Evolutionary conservation across 2,888 invertebrate genomes (phyloP), one percentile per base, ranked within the genome.

Genomic region (Apamea anceps): DNA sequence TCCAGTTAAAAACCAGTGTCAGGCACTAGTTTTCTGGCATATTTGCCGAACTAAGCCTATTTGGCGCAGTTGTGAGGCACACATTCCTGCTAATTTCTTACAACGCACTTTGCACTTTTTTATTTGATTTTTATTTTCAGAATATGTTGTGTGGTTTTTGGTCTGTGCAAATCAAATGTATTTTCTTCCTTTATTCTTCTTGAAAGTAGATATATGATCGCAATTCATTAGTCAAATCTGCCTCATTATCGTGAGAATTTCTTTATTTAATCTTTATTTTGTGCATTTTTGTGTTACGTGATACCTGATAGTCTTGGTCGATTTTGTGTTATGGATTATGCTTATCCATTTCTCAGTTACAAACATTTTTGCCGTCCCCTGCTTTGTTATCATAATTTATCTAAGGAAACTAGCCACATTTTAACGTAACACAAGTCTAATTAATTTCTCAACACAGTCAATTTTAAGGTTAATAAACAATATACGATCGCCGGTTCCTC

Each of bases 401-500:
- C 48, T 66, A 28, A 25, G 4, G 10, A 18, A 13, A 12, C 32
- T 32, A 60, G 1, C 12, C 25, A 1, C 6, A 21, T 45, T 37
- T 76, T n/a, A 66, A 48, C 21, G 42, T 12, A 54, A 54, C 25
- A 75, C 37, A 72, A 42, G 37, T 21, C 28, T 71, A 73, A 67
- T 77, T 77, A 71, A 81, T 87, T 80, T 68, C 77, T 68, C 66
- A 85, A 82, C 65, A 70, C 68, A 80, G 75, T 57, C 70, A 70
- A 80, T 76, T 88, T 82, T 85, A 84, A 85, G 87, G 87, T 85
- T 82, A 87, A 60, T 75, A 77, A 79, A 81, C 79, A 79, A 75
- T 79, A 70, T 77, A 75, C 70, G 54, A 77, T 66, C 84, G 51
- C 8, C 48, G 37, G 72, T 60, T 79, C 81, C 81, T 81, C 81